A percentile compares a stretch with the other conserved stretches of the same genome.
Evolutionary conservation across 1,140 invertebrate genomes (phyloP).

Genomic region (Lineus longissimus): DNA sequence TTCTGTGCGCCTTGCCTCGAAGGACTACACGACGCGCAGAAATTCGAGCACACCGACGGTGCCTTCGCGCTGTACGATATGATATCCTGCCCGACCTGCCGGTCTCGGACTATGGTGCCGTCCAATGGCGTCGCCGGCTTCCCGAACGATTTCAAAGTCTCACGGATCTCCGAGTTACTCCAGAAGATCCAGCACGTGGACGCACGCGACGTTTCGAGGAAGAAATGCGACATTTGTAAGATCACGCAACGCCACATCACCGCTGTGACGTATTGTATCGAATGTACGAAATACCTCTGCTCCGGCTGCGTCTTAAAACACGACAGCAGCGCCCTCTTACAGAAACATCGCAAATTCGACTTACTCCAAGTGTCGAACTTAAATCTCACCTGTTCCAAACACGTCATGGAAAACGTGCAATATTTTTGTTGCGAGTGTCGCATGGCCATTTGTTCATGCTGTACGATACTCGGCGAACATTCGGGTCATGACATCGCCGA

Average conservation of each 20-base stretch:
- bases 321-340: neutral
- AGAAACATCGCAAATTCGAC: neutral
- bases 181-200: neutral
- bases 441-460: neutral
- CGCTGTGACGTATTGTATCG: neutral
- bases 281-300: neutral
- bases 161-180: neutral
- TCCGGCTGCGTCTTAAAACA: neutral
- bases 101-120: neutral
- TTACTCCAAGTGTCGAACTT: neutral
- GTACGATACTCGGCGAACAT: neutral
- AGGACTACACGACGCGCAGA: neutral
- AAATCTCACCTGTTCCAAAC: neutral
- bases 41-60: no score
- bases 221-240: slow-evolving; percentile 5
- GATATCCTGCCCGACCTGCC: neutral
- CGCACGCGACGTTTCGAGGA: neutral
- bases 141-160: slow-evolving; percentile 5
- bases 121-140: neutral
- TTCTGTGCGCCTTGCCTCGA: neutral
- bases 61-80: neutral
- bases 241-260: neutral
- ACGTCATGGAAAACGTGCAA: slow-evolving; percentile 1
- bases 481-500: neutral
- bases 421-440: neutral